Evolutionary conservation across 2,888 invertebrate species (phyloP).

Genomic region (Julus scanicus): DNA sequence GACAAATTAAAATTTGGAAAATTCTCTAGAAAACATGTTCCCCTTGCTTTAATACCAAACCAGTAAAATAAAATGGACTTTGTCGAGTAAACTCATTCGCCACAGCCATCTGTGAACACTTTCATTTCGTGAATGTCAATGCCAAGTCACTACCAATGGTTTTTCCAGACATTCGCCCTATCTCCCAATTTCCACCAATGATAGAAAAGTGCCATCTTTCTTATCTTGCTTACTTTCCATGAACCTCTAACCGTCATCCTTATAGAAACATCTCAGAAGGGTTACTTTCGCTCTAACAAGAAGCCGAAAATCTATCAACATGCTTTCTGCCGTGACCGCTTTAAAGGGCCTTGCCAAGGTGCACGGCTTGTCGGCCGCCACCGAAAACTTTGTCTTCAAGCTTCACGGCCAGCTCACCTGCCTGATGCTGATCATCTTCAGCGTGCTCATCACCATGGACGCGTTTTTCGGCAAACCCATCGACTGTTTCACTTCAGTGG

Average conservation of each 20-base stretch:
- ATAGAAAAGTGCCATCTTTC: no score
- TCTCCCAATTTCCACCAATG: no score
- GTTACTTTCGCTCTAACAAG: neutral
- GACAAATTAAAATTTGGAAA: no score
- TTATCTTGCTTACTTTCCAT: neutral
- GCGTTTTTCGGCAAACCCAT: constrained; percentile 62
- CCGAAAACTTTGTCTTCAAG: constrained; percentile 56
- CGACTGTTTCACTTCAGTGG: constrained; percentile 59
- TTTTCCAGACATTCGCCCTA: no score
- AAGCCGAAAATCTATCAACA: neutral
- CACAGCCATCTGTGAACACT: no score
- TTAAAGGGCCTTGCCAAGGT: constrained; percentile 58
- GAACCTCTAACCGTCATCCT: neutral
- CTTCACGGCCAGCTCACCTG: constrained; percentile 55
- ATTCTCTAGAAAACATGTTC: no score
- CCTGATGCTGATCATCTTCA: constrained; percentile 59
- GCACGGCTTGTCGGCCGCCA: constrained; percentile 60
- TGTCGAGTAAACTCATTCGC: no score
- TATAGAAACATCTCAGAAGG: neutral
- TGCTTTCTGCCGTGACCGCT: neutral
- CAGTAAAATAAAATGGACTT: no score
- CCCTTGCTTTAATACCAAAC: no score
- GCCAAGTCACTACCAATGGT: no score
- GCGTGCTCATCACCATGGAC: constrained; percentile 60
- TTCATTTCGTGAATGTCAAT: no score